Base-by-base conservation (phyloP, 2,113 vertebrate genomes). In the Micromys minutus region DNA sequence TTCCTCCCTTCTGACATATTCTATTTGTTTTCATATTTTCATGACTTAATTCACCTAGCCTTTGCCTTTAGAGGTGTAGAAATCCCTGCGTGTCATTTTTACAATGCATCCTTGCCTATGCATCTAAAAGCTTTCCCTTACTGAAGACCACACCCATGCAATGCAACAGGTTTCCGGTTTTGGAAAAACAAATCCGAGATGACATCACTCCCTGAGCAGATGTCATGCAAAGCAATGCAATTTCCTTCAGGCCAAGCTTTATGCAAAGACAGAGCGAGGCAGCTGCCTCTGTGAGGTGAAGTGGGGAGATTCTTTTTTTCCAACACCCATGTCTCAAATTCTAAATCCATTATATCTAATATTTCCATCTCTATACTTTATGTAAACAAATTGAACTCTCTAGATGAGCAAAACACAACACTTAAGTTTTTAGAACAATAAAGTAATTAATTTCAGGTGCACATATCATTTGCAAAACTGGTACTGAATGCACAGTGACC, bases 131-230 rank as follows among this genome's bases (percentile, higher is more conserved):
- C 2, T 42, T 42, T 24, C 16, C 13, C 42, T 90, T 75, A 29
- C 9, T 81, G 50, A 84, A 87, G 74, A 16, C 42, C 90, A 79
- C 15, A 42, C 36, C 81, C 31, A 15, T n/a, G 34, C 59, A 47
- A 87, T 31, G 22, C 72, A 90, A 22, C 39, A 72, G 42, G 59
- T 61, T 50, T 92, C 24, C 4, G 22, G 45, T 94, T 83, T 95
- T 81, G 76, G 86, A 52, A 94, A 89, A 94, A 52, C 69, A 93
- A 84, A 89, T 87, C 50, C 75, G 96, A 84, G 87, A 15, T 47
- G 34, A 26, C 42, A 83, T 79, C 24, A 3, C 63, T 63, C 55
- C n/a, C 59, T 89, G 93, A 85, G 45, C 94, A 87, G 91, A 79
- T 87, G 89, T 19, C 63, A 72, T 95, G 96, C 87, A 97, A 91